Evolutionary conservation across 2,888 invertebrate genomes (phyloP).

Genomic region (Chrysina gloriosa): DNA sequence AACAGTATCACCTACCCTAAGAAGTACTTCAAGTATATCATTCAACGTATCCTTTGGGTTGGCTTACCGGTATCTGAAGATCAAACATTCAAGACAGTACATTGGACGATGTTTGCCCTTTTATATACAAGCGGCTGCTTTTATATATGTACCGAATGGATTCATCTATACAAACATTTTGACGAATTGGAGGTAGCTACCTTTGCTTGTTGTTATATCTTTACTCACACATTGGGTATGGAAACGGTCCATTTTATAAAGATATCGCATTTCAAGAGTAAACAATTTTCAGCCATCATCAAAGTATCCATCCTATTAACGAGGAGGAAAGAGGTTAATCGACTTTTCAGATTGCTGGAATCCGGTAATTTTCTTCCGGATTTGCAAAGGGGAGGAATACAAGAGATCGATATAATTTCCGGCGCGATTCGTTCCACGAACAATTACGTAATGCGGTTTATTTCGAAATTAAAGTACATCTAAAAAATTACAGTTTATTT

Average conservation of each 20-base stretch:
- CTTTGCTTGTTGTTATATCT: constrained; percentile 43
- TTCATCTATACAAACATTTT: constrained; percentile 42
- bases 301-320: constrained; percentile 40
- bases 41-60: constrained; percentile 36
- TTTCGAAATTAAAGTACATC: no score
- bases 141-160: constrained; percentile 43
- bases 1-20: not conserved
- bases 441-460: constrained; percentile 37
- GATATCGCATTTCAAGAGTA: no score
- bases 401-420: constrained; percentile 43
- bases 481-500: no score
- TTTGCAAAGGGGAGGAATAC: constrained; percentile 41
- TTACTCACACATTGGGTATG: constrained; percentile 45
- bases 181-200: constrained; percentile 44
- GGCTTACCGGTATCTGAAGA: constrained; percentile 44
- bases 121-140: constrained; percentile 42
- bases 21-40: constrained; percentile 40
- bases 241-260: constrained; percentile 23
- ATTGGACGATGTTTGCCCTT: no score
- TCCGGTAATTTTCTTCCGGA: constrained; percentile 41
- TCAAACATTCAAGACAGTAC: no score
- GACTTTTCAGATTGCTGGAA: constrained; percentile 43
- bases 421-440: constrained; percentile 41
- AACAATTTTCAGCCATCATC: constrained; percentile 41
- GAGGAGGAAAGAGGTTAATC: constrained; percentile 39